Base-by-base conservation (phyloP, 2,113 vertebrate genomes). In the Pterocles gutturalis region DNA sequence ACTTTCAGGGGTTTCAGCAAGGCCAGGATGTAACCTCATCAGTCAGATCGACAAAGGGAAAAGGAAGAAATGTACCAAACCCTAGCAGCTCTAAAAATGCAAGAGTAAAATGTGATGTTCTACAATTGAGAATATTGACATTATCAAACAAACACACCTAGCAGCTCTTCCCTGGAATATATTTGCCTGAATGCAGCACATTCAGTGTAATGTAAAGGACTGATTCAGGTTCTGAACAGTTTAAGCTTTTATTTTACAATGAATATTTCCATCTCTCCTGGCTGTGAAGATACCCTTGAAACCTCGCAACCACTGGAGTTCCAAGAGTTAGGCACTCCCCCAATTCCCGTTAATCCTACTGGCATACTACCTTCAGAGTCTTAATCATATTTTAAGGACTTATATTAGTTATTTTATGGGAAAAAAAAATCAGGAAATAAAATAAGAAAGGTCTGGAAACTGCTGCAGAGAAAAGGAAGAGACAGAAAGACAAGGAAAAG, bases 281-380 rank as follows among this genome's bases (percentile, higher is more conserved):
- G 9, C 54, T 62, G 11, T 51, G 62, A 91, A 64, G 25, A 55
- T 83, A 87, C 89, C 41, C 73, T 87, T 85, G 73, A 91, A 89
- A 87, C 19, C 45, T 79, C 25, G 48, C 21, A 26, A 58, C 26
- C 54, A 45, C 14, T 64, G 26, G 14, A 67, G 14, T 41, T 89
- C 20, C 3, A 4, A 83, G 26, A 82, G 48, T 72, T 84, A 34
- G n/a, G 28, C 69, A 36, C 21, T 95, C 36, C 11, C 19, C 45
- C 0, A 0, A 17, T 69, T 87, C n/a, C 12, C 14, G 3, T 87
- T 89, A n/a, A 13, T 45, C n/a, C 41, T 82, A 61, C 43, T 57
- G 28, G 26, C 31, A 38, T 41, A 31, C 22, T 77, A 26, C 22
- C 18, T 90, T 94, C 41, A 70, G 88, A 78, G 26, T 34, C 51